A percentile compares a stretch with the other conserved stretches of the same genome.
Conservation (phyloP, 2,113 vertebrate genomes). For the Gorsachius goisagi region DNA sequence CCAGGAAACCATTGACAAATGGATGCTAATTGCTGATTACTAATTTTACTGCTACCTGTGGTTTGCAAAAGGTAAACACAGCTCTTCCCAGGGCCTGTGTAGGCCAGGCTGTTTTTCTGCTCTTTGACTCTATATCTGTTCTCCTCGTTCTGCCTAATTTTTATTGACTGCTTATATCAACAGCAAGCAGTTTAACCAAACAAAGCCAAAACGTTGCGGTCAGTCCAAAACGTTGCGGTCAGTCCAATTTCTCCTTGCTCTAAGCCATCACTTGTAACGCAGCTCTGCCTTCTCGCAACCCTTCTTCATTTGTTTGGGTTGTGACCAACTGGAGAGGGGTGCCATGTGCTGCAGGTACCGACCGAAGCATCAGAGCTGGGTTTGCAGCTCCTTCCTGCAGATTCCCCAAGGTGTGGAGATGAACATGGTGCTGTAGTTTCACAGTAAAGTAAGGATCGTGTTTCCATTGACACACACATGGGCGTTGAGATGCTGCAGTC, state of each 20-base stretch:
- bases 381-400: neutral
- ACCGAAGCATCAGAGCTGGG: neutral
- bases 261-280: neutral
- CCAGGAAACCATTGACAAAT: slow-evolving; percentile 54
- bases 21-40: slow-evolving; percentile 56
- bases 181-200: neutral
- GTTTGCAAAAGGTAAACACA: slow-evolving; percentile 52
- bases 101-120: neutral
- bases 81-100: neutral
- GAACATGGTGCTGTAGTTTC: neutral
- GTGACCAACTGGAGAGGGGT: neutral
- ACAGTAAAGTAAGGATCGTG: accelerated
- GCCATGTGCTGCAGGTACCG: neutral
- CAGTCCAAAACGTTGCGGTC: neutral
- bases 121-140: neutral
- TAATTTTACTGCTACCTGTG: slow-evolving; percentile 62
- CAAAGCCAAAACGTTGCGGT: neutral
- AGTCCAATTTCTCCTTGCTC: neutral
- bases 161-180: neutral
- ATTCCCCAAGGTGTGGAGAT: neutral
- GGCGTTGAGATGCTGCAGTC: neutral
- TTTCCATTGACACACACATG: accelerated
- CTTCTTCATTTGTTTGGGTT: neutral
- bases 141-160: neutral
- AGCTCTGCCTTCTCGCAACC: neutral